Conservation (phyloP, 2,113 vertebrate species). For the Bombycilla garrulus region DNA sequence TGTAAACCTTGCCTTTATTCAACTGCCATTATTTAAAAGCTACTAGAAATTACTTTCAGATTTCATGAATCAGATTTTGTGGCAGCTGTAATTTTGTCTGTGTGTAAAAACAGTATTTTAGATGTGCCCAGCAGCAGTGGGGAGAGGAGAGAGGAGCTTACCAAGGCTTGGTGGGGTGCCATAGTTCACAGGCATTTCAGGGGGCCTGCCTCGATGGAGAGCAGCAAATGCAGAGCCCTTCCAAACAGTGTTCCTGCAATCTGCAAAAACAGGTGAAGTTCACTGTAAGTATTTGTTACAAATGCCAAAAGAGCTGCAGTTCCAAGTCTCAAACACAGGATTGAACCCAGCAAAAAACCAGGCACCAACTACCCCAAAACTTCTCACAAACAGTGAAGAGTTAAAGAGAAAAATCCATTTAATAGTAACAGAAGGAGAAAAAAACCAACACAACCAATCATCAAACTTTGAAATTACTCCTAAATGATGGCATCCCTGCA, state of each 20-base stretch:
- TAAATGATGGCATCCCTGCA: neutral
- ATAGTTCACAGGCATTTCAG: conserved; percentile 89
- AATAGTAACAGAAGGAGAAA: neutral
- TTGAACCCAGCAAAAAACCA: accelerated
- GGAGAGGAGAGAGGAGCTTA: conserved; percentile 48
- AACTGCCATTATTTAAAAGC: neutral
- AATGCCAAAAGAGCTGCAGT: neutral
- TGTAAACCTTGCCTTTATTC: neutral
- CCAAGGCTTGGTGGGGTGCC: conserved; percentile 83
- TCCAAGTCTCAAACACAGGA: neutral
- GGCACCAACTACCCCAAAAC: neutral
- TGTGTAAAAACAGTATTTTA: neutral
- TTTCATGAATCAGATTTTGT: neutral
- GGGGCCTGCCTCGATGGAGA: conserved; percentile 94
- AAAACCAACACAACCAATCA: neutral
- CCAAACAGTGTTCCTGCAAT: conserved; percentile 83
- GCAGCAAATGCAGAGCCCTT: conserved; percentile 92
- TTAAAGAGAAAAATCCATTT: neutral
- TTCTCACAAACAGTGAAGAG: neutral
- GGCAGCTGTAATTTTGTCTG: neutral
- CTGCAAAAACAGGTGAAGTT: conserved; percentile 72
- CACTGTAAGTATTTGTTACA: neutral
- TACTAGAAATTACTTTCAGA: neutral
- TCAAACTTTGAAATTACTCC: neutral
- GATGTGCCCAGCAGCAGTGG: neutral